Base-by-base conservation (phyloP, 2,797 vertebrate species). In the Sebastes kiyomatsui region DNA sequence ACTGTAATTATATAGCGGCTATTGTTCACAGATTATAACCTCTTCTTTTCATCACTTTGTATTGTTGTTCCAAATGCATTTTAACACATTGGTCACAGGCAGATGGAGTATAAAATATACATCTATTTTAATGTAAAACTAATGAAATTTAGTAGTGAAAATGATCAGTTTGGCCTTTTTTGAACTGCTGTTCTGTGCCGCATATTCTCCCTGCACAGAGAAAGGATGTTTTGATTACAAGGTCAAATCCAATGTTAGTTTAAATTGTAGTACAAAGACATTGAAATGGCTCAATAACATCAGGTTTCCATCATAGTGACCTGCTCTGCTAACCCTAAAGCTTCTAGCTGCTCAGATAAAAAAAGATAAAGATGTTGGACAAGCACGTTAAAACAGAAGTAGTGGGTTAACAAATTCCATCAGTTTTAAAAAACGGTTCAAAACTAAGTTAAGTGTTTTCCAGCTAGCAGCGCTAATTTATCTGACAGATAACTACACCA, bases 141-240 rank as follows among this genome's bases (percentile, higher is more conserved):
- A 5, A 14, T 22, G 1, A 60, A 64, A 67, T 16, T 6, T 10
- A 61, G 49, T 3, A 5, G 20, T 22, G 9, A 55, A 64, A 67
- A 30, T 49, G 1, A 52, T 58, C 13, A 35, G 3, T 35, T 20
- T 32, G 38, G 92, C 67, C 35, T 93, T 95, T 96, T 97, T 95
- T 96, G 95, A 96, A 96, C 93, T 89, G 90, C 90, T 82, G 80
- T 80, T 84, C 58, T 93, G 91, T 94, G 90, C 91, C 94, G 93
- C 95, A 94, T 93, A 89, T 93, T 91, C 93, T 97, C 93, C 33
- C 90, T 95, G 94, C 94, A 91, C 92, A 96, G 95, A 96, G 95
- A 97, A 95, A 96, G 95, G 93, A 95, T 96, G 96, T 97, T 97
- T 96, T 97, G 95, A 97, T 96, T 96, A 94, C 92, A 94, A 95